phyloP scores from a whole-genome alignment of 2,113 vertebrate genomes.

The cattle (Bos taurus) region DNA sequence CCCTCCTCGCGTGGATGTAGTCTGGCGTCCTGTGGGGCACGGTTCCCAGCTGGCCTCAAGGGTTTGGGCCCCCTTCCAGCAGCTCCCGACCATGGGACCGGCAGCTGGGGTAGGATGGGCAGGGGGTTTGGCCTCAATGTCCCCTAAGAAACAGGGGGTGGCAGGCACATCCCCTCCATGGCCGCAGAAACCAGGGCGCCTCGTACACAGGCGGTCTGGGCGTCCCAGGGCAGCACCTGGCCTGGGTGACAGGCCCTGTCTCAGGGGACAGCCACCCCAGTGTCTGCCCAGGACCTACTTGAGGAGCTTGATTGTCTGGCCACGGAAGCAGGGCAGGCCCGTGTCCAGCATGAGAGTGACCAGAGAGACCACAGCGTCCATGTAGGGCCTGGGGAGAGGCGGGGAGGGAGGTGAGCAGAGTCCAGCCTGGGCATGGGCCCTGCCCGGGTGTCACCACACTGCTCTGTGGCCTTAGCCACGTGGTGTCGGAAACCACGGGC shows the following conservation, averaged over 20 bases:
- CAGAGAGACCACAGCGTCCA: slow-evolving; percentile 96
- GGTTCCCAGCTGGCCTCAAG: not conserved
- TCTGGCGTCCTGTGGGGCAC: not conserved
- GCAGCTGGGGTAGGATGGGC: too few species aligned
- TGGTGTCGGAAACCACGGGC: not conserved
- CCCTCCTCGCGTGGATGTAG: rapidly evolving
- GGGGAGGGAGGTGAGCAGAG: not conserved
- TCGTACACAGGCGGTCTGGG: rapidly evolving
- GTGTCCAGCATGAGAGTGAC: slow-evolving; percentile 95
- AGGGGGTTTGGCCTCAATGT: not conserved
- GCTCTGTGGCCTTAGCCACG: not conserved
- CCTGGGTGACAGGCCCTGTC: not conserved
- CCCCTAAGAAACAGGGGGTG: not conserved
- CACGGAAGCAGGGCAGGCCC: slow-evolving; percentile 95
- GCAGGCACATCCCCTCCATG: not conserved
- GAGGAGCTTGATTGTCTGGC: slow-evolving; percentile 96
- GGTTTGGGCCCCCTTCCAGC: not conserved
- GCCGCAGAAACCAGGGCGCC: not conserved
- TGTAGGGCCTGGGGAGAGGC: slow-evolving; percentile 88
- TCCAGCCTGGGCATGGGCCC: too few species aligned
- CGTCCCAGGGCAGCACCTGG: not conserved
- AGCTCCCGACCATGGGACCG: not conserved
- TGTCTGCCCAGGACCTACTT: slow-evolving; percentile 85
- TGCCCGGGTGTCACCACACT: not conserved
- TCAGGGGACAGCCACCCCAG: not conserved